phyloP scores from a whole-genome alignment of 2,888 invertebrate genomes.

The Drosophila monieri region DNA sequence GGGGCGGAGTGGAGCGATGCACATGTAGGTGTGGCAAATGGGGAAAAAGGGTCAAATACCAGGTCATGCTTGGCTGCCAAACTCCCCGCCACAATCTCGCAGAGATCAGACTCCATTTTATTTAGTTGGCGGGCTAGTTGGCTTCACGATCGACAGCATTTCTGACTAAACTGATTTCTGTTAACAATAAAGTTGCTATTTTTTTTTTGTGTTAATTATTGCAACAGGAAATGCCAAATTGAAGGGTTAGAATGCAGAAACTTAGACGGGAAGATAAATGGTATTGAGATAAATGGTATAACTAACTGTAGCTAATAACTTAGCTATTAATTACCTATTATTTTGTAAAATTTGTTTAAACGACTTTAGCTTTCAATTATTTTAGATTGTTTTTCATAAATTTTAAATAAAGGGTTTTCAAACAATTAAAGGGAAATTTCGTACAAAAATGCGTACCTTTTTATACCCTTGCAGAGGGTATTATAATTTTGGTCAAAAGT shows the following conservation, averaged over 20 bases:
- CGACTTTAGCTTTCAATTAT: too few relatives aligned
- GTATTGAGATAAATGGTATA: too few relatives aligned
- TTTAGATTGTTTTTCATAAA: too few relatives aligned
- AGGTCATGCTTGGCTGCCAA: conserved; percentile 31
- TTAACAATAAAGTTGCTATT: conserved; percentile 15
- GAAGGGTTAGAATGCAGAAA: background rate
- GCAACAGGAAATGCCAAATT: conserved; percentile 27
- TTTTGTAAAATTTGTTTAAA: too few relatives aligned
- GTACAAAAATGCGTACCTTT: too few relatives aligned
- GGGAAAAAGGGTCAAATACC: conserved; percentile 39
- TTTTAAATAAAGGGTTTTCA: too few relatives aligned
- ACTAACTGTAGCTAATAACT: too few relatives aligned
- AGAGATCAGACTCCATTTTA: conserved; percentile 19
- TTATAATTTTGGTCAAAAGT: too few relatives aligned
- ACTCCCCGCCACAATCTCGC: conserved; percentile 22
- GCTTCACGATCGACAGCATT: conserved; percentile 5
- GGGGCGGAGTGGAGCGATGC: background rate
- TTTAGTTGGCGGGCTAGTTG: background rate
- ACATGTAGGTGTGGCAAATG: conserved; percentile 24
- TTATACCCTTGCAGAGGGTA: too few relatives aligned
- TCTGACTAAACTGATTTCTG: conserved; percentile 14
- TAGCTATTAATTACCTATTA: too few relatives aligned
- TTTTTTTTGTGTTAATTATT: conserved; percentile 3
- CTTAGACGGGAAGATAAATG: conserved; percentile 16
- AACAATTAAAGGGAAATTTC: too few relatives aligned